phyloP scores from a whole-genome alignment of 2,888 invertebrate genomes.

The Capitulum mitella region DNA sequence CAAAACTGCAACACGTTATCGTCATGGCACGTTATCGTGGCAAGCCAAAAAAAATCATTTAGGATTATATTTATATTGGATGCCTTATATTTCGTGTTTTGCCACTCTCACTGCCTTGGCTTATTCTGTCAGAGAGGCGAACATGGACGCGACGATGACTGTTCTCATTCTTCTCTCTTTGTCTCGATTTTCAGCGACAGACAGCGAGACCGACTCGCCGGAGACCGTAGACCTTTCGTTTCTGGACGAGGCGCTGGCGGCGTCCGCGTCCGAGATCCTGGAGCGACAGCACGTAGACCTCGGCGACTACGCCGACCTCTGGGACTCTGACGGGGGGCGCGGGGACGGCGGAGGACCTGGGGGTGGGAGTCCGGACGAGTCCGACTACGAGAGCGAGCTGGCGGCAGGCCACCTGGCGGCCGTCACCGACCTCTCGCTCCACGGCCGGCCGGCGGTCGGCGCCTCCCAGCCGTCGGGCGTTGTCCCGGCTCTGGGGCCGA shows the following conservation, averaged over 20 bases:
- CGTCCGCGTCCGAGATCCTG: not conserved
- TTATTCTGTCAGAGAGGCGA: too few species aligned
- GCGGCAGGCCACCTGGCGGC: not conserved
- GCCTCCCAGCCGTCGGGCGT: not conserved
- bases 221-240: not conserved
- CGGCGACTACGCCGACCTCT: not conserved
- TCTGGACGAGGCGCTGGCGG: constrained; percentile 8
- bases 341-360: not conserved
- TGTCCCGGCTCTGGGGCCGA: constrained; percentile 19
- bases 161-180: constrained; percentile 2
- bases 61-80: too few species aligned
- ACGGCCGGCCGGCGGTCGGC: too few species aligned
- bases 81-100: too few species aligned
- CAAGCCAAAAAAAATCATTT: too few species aligned
- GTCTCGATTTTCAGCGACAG: constrained; percentile 6
- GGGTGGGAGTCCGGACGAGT: not conserved
- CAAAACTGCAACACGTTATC: too few species aligned
- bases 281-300: not conserved
- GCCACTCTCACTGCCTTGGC: too few species aligned
- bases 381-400: not conserved
- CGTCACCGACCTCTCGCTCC: not conserved
- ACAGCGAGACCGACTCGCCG: not conserved
- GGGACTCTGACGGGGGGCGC: not conserved
- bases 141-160: too few species aligned
- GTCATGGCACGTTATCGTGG: too few species aligned